Conservation (phyloP, 2,797 vertebrate species). For the Sternotherus odoratus region DNA sequence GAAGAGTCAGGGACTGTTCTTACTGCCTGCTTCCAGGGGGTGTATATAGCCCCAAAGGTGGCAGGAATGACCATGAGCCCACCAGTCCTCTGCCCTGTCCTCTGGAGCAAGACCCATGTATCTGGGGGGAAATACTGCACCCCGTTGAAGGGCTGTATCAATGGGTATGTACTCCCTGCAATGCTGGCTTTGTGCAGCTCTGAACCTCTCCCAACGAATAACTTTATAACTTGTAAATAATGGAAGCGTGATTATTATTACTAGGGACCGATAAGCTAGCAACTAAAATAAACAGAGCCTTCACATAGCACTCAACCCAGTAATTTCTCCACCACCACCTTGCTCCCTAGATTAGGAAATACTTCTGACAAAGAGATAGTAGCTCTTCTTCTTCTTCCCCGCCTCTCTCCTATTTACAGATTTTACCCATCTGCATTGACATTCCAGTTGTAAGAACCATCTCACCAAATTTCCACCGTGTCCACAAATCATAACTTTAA, state of each 20-base stretch:
- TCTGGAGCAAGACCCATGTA: background rate
- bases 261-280: background rate
- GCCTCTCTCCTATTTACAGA: background rate
- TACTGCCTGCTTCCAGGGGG: background rate
- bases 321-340: background rate
- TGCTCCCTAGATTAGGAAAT: background rate
- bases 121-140: background rate
- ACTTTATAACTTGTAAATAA: background rate
- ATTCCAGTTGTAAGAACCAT: background rate
- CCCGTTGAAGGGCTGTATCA: background rate
- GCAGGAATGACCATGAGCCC: background rate
- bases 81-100: background rate
- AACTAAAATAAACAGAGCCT: background rate
- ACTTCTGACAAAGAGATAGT: background rate
- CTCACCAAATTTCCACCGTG: background rate
- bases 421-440: background rate
- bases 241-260: background rate
- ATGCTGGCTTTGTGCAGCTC: background rate
- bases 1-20: background rate
- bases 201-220: background rate
- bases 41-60: background rate
- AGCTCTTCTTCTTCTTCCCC: background rate
- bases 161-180: background rate
- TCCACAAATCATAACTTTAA: background rate
- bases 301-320: background rate